Evolutionary conservation across 2,888 invertebrate genomes (phyloP).

Genomic region (Malthinus seriepunctatus): DNA sequence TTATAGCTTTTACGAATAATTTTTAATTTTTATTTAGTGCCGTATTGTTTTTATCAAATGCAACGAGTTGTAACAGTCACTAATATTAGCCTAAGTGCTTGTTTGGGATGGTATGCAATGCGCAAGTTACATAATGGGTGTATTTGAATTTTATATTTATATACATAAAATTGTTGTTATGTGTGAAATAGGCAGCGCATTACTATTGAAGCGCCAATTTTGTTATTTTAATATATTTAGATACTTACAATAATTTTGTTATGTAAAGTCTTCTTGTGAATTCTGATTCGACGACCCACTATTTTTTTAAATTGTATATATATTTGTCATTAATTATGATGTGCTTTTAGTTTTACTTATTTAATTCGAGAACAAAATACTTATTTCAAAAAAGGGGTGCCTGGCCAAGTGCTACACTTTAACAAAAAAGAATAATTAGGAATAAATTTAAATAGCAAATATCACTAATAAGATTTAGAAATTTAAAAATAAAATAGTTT

Average conservation of each 20-base stretch:
- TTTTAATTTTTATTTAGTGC: not conserved
- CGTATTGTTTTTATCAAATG: constrained; percentile 12
- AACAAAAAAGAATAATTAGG: constrained; percentile 20
- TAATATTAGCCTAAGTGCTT: constrained; percentile 38
- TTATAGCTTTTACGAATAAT: too few species aligned
- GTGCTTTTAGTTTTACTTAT: constrained; percentile 2
- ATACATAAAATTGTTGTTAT: constrained; percentile 35
- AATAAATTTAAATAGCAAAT: constrained; percentile 21
- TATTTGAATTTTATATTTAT: constrained; percentile 41
- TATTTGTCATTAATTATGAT: constrained; percentile 4
- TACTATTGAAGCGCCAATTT: constrained; percentile 14
- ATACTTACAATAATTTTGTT: constrained; percentile 18
- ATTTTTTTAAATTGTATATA: constrained; percentile 14
- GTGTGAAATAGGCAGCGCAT: constrained; percentile 19
- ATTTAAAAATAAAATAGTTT: constrained; percentile 27
- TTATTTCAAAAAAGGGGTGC: constrained; percentile 26
- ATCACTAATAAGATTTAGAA: constrained; percentile 27
- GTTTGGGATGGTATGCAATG: constrained; percentile 41
- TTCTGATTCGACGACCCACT: constrained; percentile 8
- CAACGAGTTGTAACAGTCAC: constrained; percentile 32
- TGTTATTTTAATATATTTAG: constrained; percentile 26
- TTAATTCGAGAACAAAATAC: not conserved
- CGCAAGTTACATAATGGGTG: constrained; percentile 36
- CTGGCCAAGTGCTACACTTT: constrained; percentile 28
- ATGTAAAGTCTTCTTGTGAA: constrained; percentile 15